A percentile compares a stretch with the other conserved stretches of the same genome.
Evolutionary conservation across 2,888 invertebrate species (phyloP).

Genomic region (Danaus chrysippus): DNA sequence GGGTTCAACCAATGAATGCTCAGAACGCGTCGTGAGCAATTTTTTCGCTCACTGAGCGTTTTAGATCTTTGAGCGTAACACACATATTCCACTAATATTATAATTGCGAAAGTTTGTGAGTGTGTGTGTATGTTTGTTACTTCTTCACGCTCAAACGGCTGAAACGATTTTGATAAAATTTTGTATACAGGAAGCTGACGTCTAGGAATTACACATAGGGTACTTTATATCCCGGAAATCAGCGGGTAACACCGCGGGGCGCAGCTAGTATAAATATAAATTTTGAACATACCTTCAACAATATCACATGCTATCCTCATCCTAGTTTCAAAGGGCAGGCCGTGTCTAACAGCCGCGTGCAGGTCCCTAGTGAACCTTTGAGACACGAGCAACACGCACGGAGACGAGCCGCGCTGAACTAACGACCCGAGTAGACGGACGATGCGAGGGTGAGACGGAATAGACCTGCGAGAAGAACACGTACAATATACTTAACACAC

Average conservation of each 20-base stretch:
- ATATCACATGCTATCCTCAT: conserved; percentile 89
- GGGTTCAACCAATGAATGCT: neutral
- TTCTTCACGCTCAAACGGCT: too few species aligned
- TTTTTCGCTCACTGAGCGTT: neutral
- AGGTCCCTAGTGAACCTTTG: conserved; percentile 86
- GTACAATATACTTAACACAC: too few species aligned
- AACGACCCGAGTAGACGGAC: conserved; percentile 88
- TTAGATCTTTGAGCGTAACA: too few species aligned
- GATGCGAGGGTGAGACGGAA: conserved; percentile 89
- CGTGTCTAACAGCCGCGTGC: conserved; percentile 85
- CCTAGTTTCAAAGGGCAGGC: conserved; percentile 81
- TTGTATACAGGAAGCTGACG: too few species aligned
- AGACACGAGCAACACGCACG: conserved; percentile 90
- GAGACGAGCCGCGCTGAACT: conserved; percentile 87
- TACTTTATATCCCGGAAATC: too few species aligned
- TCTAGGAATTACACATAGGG: too few species aligned
- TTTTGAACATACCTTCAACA: conserved; percentile 79
- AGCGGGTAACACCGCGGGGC: too few species aligned
- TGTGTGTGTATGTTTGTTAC: too few species aligned
- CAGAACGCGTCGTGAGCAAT: neutral
- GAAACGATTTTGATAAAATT: too few species aligned
- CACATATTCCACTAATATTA: too few species aligned
- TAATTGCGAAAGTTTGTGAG: too few species aligned
- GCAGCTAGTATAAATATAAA: neutral
- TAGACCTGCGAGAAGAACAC: conserved; percentile 75